Conservation (phyloP, 2,888 invertebrate genomes). For the Galeopsomyia nigrocyanea region DNA sequence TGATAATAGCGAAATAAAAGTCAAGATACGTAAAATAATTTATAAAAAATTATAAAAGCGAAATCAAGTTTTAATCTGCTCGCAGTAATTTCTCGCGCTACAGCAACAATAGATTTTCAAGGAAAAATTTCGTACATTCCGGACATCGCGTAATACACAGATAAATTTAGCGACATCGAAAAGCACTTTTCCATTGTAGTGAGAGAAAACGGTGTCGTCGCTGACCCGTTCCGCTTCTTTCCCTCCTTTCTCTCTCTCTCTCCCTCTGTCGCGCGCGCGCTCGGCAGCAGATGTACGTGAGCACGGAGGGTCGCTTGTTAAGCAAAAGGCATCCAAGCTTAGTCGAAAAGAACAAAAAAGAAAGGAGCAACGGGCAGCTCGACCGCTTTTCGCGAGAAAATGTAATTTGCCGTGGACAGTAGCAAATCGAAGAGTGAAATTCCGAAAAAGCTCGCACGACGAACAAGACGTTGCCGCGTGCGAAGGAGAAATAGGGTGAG, state of each 20-base stretch:
- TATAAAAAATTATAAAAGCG: no score
- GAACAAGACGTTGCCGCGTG: conserved; percentile 15
- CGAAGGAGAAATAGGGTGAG: neutral
- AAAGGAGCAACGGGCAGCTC: neutral
- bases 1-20: no score
- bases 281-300: no score
- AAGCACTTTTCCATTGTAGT: conserved; percentile 25
- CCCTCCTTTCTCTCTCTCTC: neutral
- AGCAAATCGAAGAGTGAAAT: conserved; percentile 39
- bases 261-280: neutral
- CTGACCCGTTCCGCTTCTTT: no score
- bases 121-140: no score
- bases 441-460: conserved; percentile 17
- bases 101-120: no score
- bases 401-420: conserved; percentile 24
- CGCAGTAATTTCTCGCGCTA: no score
- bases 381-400: conserved; percentile 26
- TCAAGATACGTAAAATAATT: no score
- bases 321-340: neutral
- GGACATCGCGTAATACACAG: neutral
- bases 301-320: neutral
- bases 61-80: no score
- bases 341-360: neutral
- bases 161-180: conserved; percentile 29
- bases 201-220: neutral